A percentile compares a stretch with the other conserved stretches of the same genome.
phyloP scores from a whole-genome alignment of 2,888 invertebrate genomes.

The Leptogaster cylindrica region DNA sequence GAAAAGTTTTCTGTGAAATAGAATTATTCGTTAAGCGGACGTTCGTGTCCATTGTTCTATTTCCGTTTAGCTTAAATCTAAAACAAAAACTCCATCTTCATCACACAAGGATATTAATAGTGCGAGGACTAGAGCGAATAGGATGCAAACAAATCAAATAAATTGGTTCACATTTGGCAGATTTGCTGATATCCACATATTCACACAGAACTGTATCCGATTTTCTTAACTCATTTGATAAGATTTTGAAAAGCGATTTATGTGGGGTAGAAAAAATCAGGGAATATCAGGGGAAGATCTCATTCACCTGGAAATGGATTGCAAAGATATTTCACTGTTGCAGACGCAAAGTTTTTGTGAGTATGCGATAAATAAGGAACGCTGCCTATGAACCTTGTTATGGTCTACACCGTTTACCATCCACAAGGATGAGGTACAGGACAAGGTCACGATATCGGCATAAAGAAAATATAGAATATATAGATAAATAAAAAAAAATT shows the following conservation, averaged over 20 bases:
- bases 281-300: slow-evolving; percentile 10
- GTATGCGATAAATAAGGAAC: slow-evolving; percentile 12
- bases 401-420: not conserved
- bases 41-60: too few species aligned
- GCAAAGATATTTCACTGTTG: not conserved
- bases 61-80: too few species aligned
- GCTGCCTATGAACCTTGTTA: too few species aligned
- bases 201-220: not conserved
- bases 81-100: too few species aligned
- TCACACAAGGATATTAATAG: too few species aligned
- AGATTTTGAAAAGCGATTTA: slow-evolving; percentile 10
- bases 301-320: slow-evolving; percentile 29
- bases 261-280: not conserved
- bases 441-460: not conserved
- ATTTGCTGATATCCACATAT: slow-evolving; percentile 9
- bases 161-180: slow-evolving; percentile 11
- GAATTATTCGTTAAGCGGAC: too few species aligned
- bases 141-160: slow-evolving; percentile 16
- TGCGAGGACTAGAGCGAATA: not conserved
- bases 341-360: not conserved
- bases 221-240: not conserved
- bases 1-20: too few species aligned
- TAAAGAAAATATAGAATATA: not conserved
- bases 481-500: not conserved
- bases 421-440: not conserved